Base-by-base conservation (phyloP, 23 tunicate genomes). In the Diplosoma virens region DNA sequence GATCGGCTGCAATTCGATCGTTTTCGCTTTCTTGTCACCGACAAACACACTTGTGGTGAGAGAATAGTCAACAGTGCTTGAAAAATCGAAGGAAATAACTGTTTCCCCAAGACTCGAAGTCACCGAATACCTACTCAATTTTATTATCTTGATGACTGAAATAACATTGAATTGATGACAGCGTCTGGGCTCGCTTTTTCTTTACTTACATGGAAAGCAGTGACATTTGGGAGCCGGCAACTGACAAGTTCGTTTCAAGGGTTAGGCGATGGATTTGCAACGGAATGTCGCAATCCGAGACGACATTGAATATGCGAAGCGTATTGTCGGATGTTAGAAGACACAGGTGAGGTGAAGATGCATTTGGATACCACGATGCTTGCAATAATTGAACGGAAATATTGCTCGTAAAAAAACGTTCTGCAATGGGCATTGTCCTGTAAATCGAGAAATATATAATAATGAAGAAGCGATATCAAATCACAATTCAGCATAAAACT, bases 281-380 rank as follows among this genome's bases (percentile, higher is more conserved):
- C 1, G 97, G 85, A 4, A 73, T 81, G 60, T 92, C 87, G 33
- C 75, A 48, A 66, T 92, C 85, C 16, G 90, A 36, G 18, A 33
- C 32, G 18, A 80, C 72, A 46, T 81, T 74, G 76, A 56, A 92
- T 9, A 92, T 77, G 0, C 92, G 71, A 9, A 92, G 32, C 6
- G 59, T 60, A 64, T 92, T 92, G 52, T 92, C 97, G 14, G 97
- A 85, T 7, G 89, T 79, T 4, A 92, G 64, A 26, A 92, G 2
- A 52, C 84, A 85, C 25, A 92, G 46, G 35, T 81, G 87, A 31
- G 82, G 79, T 26, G 58, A 46, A 0, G 85, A 30, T 11, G 86
- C 58, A 35, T 61, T 63, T 1, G 97, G 97, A 85, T 85, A 93
- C 97, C 97, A 92, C 0, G 92, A 80, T 0, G 91, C 97, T 81